A percentile compares a stretch with the other conserved stretches of the same genome.
These are phyloP conservation scores for Neoscelio sp. DNA, from an alignment of 2,888 invertebrate genomes.

Conservation along the genomic window DNA sequence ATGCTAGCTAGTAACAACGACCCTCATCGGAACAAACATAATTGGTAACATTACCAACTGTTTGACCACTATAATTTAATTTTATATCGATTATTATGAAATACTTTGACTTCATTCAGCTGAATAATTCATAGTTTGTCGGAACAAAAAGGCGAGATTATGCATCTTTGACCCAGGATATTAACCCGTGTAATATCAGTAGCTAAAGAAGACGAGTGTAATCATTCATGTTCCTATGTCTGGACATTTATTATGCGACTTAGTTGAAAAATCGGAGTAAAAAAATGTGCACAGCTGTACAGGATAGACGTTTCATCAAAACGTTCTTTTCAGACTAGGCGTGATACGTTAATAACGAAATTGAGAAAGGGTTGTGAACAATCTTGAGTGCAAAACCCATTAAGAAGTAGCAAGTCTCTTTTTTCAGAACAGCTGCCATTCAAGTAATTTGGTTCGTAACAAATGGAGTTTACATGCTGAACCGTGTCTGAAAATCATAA, in stretches of 20 bases:
- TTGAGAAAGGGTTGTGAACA: not conserved
- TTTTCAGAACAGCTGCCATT: not conserved
- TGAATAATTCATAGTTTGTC: slow-evolving; percentile 6
- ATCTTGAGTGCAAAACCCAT: not conserved
- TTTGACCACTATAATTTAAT: too few species aligned
- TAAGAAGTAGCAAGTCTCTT: not conserved
- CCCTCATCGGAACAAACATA: too few species aligned
- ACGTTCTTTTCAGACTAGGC: not conserved
- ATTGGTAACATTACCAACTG: too few species aligned
- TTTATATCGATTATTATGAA: too few species aligned
- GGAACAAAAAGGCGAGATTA: slow-evolving; percentile 1
- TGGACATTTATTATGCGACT: too few species aligned
- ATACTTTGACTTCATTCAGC: not conserved
- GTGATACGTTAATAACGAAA: slow-evolving; percentile 15
- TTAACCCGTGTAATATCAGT: not conserved
- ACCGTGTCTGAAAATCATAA: not conserved
- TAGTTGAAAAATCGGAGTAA: too few species aligned
- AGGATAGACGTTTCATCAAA: not conserved
- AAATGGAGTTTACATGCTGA: not conserved
- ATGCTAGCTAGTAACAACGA: too few species aligned
- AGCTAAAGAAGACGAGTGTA: not conserved
- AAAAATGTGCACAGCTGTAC: too few species aligned
- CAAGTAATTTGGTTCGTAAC: too few species aligned
- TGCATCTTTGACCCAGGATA: not conserved
- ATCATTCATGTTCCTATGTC: too few species aligned